Percentiles rank a stretch among this genome's conserved stretches.
Evolutionary conservation across 2,888 invertebrate genomes (phyloP).

Genomic region (Lasius platythorax): DNA sequence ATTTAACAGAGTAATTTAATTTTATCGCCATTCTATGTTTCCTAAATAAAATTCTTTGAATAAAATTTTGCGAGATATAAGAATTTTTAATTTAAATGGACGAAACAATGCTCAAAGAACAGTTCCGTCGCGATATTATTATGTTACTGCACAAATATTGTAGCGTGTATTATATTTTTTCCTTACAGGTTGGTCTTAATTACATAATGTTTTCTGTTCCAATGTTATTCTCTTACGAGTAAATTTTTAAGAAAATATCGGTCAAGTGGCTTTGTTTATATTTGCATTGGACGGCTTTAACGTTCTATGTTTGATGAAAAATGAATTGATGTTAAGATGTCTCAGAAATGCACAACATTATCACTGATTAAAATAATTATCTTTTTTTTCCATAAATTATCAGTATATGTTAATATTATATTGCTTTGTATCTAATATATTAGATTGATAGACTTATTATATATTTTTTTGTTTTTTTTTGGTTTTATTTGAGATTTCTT

Average conservation of each 20-base stretch:
- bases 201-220: not conserved
- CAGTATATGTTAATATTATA: not conserved
- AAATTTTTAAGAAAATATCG: constrained; percentile 29
- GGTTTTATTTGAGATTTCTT: not conserved
- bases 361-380: not conserved
- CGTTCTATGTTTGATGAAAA: constrained; percentile 9
- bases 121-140: not conserved
- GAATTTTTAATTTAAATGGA: not conserved
- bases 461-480: not conserved
- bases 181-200: constrained; percentile 19
- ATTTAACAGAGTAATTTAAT: not conserved
- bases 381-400: not conserved
- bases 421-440: not conserved
- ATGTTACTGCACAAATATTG: constrained; percentile 17
- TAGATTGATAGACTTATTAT: not conserved
- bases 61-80: not conserved
- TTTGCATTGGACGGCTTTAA: constrained; percentile 17
- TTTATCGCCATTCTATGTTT: not conserved
- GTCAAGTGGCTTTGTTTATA: constrained; percentile 24
- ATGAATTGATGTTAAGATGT: constrained; percentile 2
- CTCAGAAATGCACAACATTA: not conserved
- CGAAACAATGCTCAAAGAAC: constrained; percentile 5
- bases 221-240: not conserved
- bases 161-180: not conserved
- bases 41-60: not conserved